Conservation (phyloP, 2,888 invertebrate species). For the Entomobrya multifasciata region DNA sequence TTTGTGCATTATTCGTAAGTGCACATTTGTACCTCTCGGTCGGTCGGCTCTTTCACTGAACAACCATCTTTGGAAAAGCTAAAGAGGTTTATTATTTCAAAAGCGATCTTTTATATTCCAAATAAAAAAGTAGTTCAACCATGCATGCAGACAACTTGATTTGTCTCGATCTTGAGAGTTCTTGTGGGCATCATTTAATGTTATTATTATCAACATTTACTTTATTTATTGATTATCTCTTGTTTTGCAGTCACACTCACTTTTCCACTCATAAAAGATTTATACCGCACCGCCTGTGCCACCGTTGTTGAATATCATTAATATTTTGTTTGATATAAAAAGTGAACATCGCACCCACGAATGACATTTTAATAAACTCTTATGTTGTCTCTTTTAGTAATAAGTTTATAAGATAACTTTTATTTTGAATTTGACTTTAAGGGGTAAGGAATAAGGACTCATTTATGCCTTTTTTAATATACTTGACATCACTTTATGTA, state of each 20-base stretch:
- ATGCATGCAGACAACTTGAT: conserved; percentile 59
- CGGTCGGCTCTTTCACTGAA: conserved; percentile 24
- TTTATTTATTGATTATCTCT: conserved; percentile 59
- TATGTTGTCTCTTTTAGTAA: no score
- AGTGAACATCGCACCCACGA: no score
- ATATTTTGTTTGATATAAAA: not conserved
- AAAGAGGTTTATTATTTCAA: conserved; percentile 32
- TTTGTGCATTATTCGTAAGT: not conserved
- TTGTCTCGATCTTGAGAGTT: conserved; percentile 52
- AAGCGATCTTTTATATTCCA: conserved; percentile 52
- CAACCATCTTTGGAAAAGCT: conserved; percentile 27
- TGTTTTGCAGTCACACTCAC: conserved; percentile 1
- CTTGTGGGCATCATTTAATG: not conserved
- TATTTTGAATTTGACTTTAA: no score
- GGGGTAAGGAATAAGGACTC: no score
- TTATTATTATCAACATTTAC: conserved; percentile 32
- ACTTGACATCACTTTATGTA: no score
- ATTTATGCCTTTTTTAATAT: no score
- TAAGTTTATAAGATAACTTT: no score
- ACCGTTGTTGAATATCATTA: not conserved
- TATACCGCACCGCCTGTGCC: no score
- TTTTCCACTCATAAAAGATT: no score
- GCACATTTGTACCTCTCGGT: conserved; percentile 14
- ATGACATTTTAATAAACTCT: no score
- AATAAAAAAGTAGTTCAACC: conserved; percentile 66